Conservation (phyloP, 2,797 vertebrate species). For the Hypotaenidia okinawae region DNA sequence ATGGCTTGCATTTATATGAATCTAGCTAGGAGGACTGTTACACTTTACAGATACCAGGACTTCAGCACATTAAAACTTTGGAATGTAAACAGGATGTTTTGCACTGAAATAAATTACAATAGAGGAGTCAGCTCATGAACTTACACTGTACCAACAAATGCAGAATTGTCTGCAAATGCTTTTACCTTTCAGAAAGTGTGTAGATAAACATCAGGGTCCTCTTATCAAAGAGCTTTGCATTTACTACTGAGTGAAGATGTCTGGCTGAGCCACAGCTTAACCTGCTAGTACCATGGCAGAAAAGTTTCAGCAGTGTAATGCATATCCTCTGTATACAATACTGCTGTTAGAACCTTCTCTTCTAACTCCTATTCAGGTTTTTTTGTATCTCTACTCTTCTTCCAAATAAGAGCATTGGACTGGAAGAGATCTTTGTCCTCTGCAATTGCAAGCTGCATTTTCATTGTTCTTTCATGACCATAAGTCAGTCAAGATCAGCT, state of each 20-base stretch:
- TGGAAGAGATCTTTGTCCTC: not conserved
- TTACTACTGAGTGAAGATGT: not conserved
- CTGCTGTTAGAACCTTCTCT: not conserved
- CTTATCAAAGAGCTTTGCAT: not conserved
- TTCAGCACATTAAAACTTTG: not conserved
- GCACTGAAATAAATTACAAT: not conserved
- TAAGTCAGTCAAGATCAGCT: not conserved
- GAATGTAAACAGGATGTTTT: conserved; percentile 34
- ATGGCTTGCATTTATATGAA: not conserved
- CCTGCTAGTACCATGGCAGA: not conserved
- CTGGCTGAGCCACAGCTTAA: not conserved
- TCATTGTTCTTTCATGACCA: not conserved
- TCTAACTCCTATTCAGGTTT: not conserved
- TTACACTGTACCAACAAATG: not conserved
- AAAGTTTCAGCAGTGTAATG: not conserved
- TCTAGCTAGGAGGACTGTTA: not conserved
- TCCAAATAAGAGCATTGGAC: not conserved
- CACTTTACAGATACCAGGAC: not conserved
- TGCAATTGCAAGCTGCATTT: not conserved
- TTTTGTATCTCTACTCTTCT: not conserved
- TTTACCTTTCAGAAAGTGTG: not conserved
- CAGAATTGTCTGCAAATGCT: not conserved
- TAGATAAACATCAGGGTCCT: not conserved
- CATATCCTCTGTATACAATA: not conserved
- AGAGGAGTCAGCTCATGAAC: not conserved